Evolutionary conservation across 2,113 vertebrate species (phyloP), one percentile per base, ranked within the genome.

Genomic region (Salminus brasiliensis): DNA sequence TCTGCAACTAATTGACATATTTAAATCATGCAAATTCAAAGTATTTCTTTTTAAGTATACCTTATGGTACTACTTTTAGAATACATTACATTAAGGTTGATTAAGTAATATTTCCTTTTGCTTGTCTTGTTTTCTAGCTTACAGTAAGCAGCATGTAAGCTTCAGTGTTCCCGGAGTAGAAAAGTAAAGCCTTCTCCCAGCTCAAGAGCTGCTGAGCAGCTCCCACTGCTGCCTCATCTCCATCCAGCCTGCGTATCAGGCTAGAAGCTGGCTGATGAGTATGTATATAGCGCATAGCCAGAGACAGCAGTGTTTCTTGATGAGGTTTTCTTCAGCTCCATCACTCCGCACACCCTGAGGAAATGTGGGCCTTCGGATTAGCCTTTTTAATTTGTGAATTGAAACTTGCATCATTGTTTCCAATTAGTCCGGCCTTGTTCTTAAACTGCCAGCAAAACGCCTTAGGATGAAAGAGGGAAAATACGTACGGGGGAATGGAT

Each of bases 331-430:
- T 82, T n/a, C 27, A 11, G 70, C 73, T 63, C 67, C 83, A 79
- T 74, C 77, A 76, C 57, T 25, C 15, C 30, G 32, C 60, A 60
- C 49, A 52, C 87, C 84, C 84, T 2, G 5, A 87, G 88, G 90
- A 89, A 83, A 90, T 87, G 72, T 79, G 69, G 81, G 82, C 60
- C 27, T 69, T 67, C 79, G 81, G 88, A 90, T 89, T 88, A 87
- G 68, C 69, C 83, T 84, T 86, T 91, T 79, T 83, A 86, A 86
- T 89, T 89, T 85, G 78, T 76, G 84, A 73, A 86, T 78, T 89
- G 78, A 87, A 89, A 88, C 68, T 83, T 83, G 82, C 77, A 84
- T 88, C 79, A 84, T 89, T 88, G 80, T 91, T 86, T 87, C 78
- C 69, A 23, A 83, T 87, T 87, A 88, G 87, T 88, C 86, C 84